Evolutionary conservation across 2,888 invertebrate species (phyloP), one percentile per base, ranked within the genome.

Genomic region (Troglohyphantes excavatus): DNA sequence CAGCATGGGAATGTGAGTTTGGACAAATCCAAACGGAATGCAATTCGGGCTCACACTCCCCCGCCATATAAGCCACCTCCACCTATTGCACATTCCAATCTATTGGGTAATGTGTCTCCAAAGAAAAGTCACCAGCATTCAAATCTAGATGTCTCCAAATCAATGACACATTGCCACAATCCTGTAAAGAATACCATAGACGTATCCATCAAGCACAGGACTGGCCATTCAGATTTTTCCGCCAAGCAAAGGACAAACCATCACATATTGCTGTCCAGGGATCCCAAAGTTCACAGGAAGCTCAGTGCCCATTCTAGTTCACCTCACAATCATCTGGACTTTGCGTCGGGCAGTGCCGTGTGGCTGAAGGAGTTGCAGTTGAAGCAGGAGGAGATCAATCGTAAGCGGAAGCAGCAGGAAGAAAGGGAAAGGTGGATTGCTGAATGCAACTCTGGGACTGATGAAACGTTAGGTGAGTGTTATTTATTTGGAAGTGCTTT

Each of bases 41-140:
- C 5, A 33, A 33, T 19, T 11, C 78, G 81, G 67, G 73, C 85
- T 5, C 67, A 81, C 67, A 90, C 90, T 11, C 90, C 90, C 19
- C 90, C 90, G 27, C 90, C 90, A 2, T 90, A 90, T 65, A 90
- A 85, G 75, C 85, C 85, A n/a, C 85, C 90, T n/a, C 85, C 90
- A 21, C 85, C 85, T 29, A 90, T 90, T 43, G 26, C 85, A 13
- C 82, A 76, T 63, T 75, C 76, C 21, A 81, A 39, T 27, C n/a
- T n/a, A n/a, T n/a, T n/a, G n/a, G 39, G 27, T 13, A 21, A 23
- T 73, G 29, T 19, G 9, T 53, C 87, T 17, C 70, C 82, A 7
- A 89, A 89, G 46, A 82, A 68, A 65, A 68, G 21, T 11, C 19
- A 75, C 21, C 88, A 82, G 21, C 33, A 61, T 70, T 46, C 59